Evolutionary conservation across 1,140 invertebrate species (phyloP).

Genomic region (Mercenaria mercenaria): DNA sequence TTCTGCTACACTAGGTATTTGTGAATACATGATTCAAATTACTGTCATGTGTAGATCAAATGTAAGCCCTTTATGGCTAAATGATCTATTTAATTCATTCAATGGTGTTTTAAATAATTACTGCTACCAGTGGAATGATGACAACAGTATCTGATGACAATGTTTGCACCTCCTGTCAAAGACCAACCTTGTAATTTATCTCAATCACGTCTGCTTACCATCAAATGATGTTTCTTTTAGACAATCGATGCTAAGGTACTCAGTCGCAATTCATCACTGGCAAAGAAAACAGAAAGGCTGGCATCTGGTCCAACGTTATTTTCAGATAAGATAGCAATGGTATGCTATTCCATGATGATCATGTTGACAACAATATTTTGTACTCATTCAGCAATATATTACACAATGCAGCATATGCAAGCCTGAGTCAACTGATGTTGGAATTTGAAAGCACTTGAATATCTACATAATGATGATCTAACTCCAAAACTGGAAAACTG

Average conservation of each 20-base stretch:
- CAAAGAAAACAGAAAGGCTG: not conserved
- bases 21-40: too few species aligned
- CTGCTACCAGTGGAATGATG: not conserved
- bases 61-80: too few species aligned
- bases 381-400: not conserved
- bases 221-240: not conserved
- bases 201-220: not conserved
- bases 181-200: not conserved
- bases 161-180: not conserved
- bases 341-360: not conserved
- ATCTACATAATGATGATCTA: slow-evolving; percentile 1
- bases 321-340: not conserved
- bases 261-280: not conserved
- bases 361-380: slow-evolving; percentile 8
- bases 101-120: too few species aligned
- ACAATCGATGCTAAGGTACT: not conserved
- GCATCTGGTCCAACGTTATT: not conserved
- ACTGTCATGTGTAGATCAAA: too few species aligned
- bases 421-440: slow-evolving; percentile 3
- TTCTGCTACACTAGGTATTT: too few species aligned
- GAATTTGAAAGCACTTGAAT: slow-evolving; percentile 54
- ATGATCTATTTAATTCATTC: too few species aligned
- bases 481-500: not conserved
- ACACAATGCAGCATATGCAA: not conserved
- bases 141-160: not conserved